A percentile compares a stretch with the other conserved stretches of the same genome.
Conservation (phyloP, 2,113 vertebrate species). For the Zosterops japonicus region DNA sequence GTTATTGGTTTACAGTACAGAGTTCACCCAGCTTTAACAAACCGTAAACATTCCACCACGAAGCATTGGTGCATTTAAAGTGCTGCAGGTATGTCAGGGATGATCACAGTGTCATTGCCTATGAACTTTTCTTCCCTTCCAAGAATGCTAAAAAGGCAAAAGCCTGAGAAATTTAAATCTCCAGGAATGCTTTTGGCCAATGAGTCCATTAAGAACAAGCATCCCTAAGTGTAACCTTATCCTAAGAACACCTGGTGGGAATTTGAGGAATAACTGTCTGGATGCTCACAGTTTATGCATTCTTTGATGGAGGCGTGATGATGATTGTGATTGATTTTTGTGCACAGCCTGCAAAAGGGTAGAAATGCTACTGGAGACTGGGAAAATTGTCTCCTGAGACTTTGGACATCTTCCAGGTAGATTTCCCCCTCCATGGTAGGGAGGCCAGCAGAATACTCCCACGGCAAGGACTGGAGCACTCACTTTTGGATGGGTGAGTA, state of each 20-base stretch:
- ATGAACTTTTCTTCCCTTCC: background rate
- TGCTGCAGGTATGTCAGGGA: background rate
- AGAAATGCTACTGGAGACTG: background rate
- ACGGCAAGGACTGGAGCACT: background rate
- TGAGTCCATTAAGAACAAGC: background rate
- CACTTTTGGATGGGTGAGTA: background rate
- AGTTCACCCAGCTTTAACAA: background rate
- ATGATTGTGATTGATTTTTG: background rate
- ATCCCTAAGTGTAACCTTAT: background rate
- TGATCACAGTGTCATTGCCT: background rate
- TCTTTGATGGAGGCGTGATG: background rate
- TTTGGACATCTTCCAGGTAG: background rate
- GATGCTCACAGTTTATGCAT: background rate
- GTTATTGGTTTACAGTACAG: background rate
- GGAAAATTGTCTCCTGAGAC: background rate
- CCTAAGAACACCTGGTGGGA: background rate
- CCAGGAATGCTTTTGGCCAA: background rate
- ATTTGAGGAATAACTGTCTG: background rate
- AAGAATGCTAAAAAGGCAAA: background rate
- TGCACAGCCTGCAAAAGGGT: background rate
- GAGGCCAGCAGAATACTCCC: background rate
- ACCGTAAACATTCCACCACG: background rate
- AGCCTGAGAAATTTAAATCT: background rate
- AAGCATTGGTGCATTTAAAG: background rate
- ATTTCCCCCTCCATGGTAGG: fast-evolving